phyloP scores from a whole-genome alignment of 2,797 vertebrate genomes.

The Rallus crepitans region DNA sequence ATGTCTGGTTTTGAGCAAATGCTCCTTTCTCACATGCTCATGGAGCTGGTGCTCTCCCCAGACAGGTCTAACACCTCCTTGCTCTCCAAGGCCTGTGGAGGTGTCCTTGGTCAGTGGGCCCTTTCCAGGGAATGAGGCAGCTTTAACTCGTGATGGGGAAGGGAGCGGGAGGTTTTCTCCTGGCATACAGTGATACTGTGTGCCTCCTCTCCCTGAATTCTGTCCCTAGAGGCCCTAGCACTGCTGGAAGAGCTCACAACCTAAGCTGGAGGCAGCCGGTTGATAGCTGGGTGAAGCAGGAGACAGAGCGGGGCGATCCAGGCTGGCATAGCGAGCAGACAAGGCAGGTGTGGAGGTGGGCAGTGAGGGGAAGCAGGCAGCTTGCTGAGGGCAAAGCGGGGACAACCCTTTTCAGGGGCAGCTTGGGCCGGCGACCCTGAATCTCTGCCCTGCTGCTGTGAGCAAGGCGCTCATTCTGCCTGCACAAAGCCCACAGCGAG shows the following conservation, averaged over 20 bases:
- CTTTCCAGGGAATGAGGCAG: constrained; percentile 17
- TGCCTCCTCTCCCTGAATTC: neutral
- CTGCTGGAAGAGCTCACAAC: constrained; percentile 29
- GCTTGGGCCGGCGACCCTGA: neutral
- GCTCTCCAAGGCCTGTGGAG: neutral
- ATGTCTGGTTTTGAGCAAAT: neutral
- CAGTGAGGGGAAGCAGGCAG: neutral
- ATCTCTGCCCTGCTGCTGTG: neutral
- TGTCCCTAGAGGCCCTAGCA: neutral
- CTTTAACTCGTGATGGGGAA: neutral
- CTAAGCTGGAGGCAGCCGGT: constrained; percentile 30
- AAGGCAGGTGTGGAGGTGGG: constrained; percentile 10
- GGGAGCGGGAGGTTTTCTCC: neutral
- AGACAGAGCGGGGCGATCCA: neutral
- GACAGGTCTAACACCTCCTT: neutral
- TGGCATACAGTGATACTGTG: neutral
- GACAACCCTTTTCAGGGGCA: neutral
- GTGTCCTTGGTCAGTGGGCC: neutral
- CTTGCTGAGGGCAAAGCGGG: neutral
- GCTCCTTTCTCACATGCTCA: neutral
- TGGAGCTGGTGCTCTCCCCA: neutral
- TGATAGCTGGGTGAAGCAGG: neutral
- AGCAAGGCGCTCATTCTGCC: neutral
- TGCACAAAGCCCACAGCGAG: constrained; percentile 29
- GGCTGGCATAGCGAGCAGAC: constrained; percentile 20